Evolutionary conservation across 2,113 vertebrate genomes (phyloP).

Genomic region (Maylandia zebra): DNA sequence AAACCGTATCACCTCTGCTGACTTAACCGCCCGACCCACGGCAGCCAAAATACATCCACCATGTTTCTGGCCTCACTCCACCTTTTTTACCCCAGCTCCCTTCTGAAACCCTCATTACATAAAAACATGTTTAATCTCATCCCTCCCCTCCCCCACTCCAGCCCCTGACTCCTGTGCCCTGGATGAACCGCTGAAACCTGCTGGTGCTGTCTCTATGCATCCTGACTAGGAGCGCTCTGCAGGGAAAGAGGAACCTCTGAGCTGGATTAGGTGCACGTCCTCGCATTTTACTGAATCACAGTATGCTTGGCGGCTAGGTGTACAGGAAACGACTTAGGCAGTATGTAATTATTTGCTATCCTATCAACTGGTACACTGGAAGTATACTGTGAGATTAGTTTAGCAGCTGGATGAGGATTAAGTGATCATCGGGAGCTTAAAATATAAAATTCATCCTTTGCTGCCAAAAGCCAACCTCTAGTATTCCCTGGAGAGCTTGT

Average conservation of each 20-base stretch:
- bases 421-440: slow-evolving; percentile 56
- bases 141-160: slow-evolving; percentile 30
- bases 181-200: slow-evolving; percentile 20
- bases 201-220: background rate
- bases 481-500: slow-evolving; percentile 48
- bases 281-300: slow-evolving; percentile 50
- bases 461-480: slow-evolving; percentile 52
- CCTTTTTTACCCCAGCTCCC: slow-evolving; percentile 17
- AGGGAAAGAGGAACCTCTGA: slow-evolving; percentile 48
- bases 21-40: background rate
- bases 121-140: slow-evolving; percentile 64
- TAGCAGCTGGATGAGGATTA: slow-evolving; percentile 63
- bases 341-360: slow-evolving; percentile 57
- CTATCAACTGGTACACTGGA: slow-evolving; percentile 42
- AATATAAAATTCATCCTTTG: slow-evolving; percentile 47
- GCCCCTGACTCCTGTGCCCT: slow-evolving; percentile 27
- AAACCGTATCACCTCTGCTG: background rate
- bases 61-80: background rate
- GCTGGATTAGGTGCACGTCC: slow-evolving; percentile 52
- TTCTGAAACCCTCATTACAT: slow-evolving; percentile 58
- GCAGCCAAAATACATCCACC: background rate
- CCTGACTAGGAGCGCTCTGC: background rate
- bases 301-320: slow-evolving; percentile 1
- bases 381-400: slow-evolving; percentile 57
- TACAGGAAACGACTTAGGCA: slow-evolving; percentile 47